phyloP scores from a whole-genome alignment of 2,113 vertebrate species.

The Smithornis capensis region DNA sequence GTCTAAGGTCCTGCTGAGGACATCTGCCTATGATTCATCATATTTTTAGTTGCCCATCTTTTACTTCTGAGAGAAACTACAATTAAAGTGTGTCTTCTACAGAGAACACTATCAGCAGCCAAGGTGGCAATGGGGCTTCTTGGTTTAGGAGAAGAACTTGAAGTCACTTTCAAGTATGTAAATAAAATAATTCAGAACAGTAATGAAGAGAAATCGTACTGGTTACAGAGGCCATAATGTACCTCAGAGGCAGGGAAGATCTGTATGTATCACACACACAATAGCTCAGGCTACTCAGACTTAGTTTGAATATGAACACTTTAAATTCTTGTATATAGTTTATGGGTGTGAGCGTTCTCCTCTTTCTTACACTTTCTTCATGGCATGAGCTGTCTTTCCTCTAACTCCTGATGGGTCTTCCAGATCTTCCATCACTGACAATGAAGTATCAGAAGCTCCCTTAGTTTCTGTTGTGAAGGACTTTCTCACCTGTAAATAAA shows the following conservation, averaged over 20 bases:
- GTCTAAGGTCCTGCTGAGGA: not conserved
- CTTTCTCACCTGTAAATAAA: not conserved
- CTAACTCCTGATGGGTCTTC: not conserved
- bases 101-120: not conserved
- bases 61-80: not conserved
- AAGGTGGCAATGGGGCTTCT: not conserved
- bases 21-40: not conserved
- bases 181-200: not conserved
- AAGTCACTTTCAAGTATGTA: slow-evolving; percentile 24
- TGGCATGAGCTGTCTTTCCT: not conserved
- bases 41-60: not conserved
- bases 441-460: not conserved
- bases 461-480: not conserved
- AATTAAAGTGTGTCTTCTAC: not conserved
- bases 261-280: not conserved
- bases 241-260: not conserved
- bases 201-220: not conserved
- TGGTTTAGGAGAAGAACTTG: not conserved
- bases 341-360: rapidly evolving
- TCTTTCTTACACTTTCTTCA: not conserved
- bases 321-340: not conserved
- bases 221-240: not conserved
- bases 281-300: not conserved
- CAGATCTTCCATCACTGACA: not conserved
- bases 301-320: not conserved